Base-by-base conservation (phyloP, 2,113 vertebrate species). In the Pimephales promelas region DNA sequence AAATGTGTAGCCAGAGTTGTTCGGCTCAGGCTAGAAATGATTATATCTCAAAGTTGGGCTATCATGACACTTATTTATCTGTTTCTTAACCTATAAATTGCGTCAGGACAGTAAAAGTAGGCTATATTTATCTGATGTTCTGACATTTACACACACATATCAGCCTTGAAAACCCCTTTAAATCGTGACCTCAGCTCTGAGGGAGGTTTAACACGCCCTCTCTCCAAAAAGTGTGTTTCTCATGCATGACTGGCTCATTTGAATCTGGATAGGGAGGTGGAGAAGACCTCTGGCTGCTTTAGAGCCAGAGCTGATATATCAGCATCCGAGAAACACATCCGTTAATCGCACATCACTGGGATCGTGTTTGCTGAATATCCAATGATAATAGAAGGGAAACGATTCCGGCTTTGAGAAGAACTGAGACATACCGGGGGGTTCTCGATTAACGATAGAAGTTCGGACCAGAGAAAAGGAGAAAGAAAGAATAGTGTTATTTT, bases 241-340 rank as follows among this genome's bases (percentile, higher is more conserved):
- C 85, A 77, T 87, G 88, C 89, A 86, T 90, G 87, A 89, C 80
- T 68, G 89, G 4, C 36, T 87, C 89, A 91, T 93, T 91, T 86
- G 36, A 84, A 78, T 84, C 78, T 72, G 83, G 24, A 85, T 80
- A 72, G 86, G 86, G 79, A 86, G 79, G 83, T 86, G 85, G 86
- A 10, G 87, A 77, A 45, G 28, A 72, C 73, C 79, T 71, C 84
- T 20, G 79, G 76, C 81, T 77, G 83, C 71, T 66, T 82, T 56
- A 68, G 74, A 90, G 88, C 88, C 54, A 68, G 74, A 89, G 88
- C 87, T 62, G 86, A 89, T 36, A 54, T 72, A 54, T 87, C 86
- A 10, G 83, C 90, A 83, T 81, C 78, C 16, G 68, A 36, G 72
- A 73, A 81, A n/a, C 49, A 54, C 49, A 83, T n/a, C 45, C 77